Evolutionary conservation across 2,888 invertebrate genomes (phyloP), one percentile per base, ranked within the genome.

Genomic region (Odontomyia ornata): DNA sequence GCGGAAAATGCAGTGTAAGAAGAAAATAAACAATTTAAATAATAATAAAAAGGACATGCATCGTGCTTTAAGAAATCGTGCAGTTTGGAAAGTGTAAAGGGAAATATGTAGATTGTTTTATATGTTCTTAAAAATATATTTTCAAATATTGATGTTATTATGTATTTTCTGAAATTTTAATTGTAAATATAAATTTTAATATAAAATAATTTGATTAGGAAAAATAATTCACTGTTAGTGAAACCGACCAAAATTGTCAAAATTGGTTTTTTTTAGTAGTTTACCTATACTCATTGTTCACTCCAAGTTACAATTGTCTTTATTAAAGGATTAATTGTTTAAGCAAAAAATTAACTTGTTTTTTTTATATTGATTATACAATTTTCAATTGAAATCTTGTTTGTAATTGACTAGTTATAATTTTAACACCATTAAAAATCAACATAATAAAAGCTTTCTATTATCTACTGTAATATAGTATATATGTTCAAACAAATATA

Each of bases 241-340:
- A 75, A 75, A 75, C 62, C 75, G 75, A 75, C 75, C 75, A 75
- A 62, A 27, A 62, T 46, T 75, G 56, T 36, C n/a, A 57, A 72
- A 27, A 23, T 23, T 43, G 21, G 43, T 13, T 13, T 52, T 18
- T 9, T 52, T 52, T 52, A n/a, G 52, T 52, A 52, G 52, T 18
- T 3, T 52, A 13, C 36, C 36, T 36, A 36, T 36, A 5, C 9
- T 36, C 36, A 36, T 36, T 36, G 3, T 36, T 36, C 36, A 36
- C 36, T 36, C 36, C 3, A 36, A 36, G 36, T 36, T 36, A 36
- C 9, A 9, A 5, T 36, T 36, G 36, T 52, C 13, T 52, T 13
- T 15, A 15, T n/a, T 52, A 13, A 9, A 15, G 5, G 52, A 52
- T 52, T 52, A 52, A 52, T 52, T 52, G 52, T 52, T 52, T 52